Conservation (phyloP, 2,888 invertebrate genomes). For the Globia sparganii region DNA sequence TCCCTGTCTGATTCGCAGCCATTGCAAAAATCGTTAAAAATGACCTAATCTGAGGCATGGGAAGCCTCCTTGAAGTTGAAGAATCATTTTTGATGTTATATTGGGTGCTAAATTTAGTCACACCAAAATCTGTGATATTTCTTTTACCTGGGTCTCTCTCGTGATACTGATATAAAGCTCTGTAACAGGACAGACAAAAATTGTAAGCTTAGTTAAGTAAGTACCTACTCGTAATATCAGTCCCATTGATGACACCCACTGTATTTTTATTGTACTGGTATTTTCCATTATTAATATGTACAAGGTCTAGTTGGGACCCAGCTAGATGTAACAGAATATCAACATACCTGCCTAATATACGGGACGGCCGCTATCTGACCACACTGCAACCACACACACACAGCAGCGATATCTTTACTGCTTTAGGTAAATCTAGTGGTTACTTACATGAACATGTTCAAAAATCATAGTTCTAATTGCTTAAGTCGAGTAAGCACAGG, state of each 20-base stretch:
- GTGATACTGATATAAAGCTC: not conserved
- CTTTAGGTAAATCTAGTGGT: not conserved
- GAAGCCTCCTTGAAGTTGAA: not conserved
- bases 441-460: not conserved
- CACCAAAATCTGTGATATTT: not conserved
- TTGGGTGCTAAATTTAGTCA: not conserved
- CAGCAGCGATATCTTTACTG: not conserved
- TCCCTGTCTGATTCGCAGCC: not conserved
- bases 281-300: not conserved
- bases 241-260: not conserved
- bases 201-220: not conserved
- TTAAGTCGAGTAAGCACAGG: conserved; percentile 48
- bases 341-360: not conserved
- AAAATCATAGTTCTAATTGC: not conserved
- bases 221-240: too few species aligned
- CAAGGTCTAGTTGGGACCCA: not conserved
- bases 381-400: conserved; percentile 12
- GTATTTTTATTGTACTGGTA: too few species aligned
- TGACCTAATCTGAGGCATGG: not conserved
- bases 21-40: not conserved
- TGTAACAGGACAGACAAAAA: not conserved
- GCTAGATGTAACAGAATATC: not conserved
- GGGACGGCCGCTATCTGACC: not conserved
- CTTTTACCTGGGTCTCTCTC: not conserved
- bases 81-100: not conserved